These are phyloP conservation scores for Zapus hudsonius DNA, from an alignment of 2,113 vertebrate genomes.

Conservation along the genomic window DNA sequence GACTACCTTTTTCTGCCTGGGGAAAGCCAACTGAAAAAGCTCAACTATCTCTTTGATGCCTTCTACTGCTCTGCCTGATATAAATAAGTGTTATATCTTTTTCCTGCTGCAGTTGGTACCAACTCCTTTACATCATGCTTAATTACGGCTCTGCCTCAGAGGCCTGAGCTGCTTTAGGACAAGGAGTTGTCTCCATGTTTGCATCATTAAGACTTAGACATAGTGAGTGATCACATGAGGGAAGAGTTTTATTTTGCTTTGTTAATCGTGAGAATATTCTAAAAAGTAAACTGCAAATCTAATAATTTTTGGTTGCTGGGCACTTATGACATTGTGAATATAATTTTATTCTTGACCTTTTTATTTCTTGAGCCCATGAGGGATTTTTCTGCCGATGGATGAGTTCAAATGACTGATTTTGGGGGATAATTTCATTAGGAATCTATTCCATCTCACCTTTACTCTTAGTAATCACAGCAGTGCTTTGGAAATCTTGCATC, in stretches of 20 bases:
- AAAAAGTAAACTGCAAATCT: conserved; percentile 15
- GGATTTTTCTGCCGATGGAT: background rate
- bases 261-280: conserved; percentile 33
- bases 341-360: background rate
- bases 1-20: background rate
- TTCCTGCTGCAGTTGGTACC: background rate
- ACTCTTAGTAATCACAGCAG: background rate
- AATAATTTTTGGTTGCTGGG: conserved; percentile 35
- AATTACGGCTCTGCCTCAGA: conserved; percentile 15
- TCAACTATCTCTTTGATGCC: conserved; percentile 34
- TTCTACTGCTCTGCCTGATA: background rate
- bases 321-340: conserved; percentile 9
- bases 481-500: conserved; percentile 55
- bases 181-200: conserved; percentile 1
- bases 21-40: conserved; percentile 15
- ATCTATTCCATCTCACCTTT: conserved; percentile 23
- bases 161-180: conserved; percentile 26
- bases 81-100: conserved; percentile 5
- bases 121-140: background rate
- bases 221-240: background rate
- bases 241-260: conserved; percentile 52
- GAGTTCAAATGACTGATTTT: conserved; percentile 38
- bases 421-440: conserved; percentile 15
- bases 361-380: conserved; percentile 13
- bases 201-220: background rate